These are phyloP conservation scores for Apostichopus californicus DNA, from an alignment of 35 echinoderm and acorn worm species.

Conservation along the genomic window DNA sequence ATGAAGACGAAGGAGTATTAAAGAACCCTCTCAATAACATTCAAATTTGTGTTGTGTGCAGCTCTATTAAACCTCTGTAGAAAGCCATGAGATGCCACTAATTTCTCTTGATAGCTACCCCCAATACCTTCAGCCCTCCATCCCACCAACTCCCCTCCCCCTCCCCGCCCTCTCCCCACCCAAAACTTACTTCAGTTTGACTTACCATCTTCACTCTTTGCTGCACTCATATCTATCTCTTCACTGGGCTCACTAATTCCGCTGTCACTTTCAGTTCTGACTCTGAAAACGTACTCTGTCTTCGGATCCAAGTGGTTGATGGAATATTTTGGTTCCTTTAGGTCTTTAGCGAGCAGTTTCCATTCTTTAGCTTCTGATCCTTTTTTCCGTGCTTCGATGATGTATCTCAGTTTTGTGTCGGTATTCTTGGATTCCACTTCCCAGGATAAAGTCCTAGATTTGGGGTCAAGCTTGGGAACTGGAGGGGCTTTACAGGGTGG, in stretches of 20 bases:
- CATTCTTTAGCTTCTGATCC: slow-evolving; percentile 64
- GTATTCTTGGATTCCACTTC: slow-evolving; percentile 43
- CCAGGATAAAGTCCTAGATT: slow-evolving; percentile 69
- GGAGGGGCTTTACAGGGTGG: slow-evolving; percentile 9
- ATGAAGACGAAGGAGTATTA: no score
- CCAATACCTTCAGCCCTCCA: not conserved
- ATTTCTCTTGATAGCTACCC: no score
- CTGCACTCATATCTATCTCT: slow-evolving; percentile 68
- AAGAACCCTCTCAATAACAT: no score
- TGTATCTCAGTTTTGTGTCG: slow-evolving; percentile 60
- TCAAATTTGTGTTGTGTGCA: no score
- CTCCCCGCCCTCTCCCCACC: not conserved
- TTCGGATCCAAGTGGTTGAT: slow-evolving; percentile 68
- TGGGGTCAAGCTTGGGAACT: slow-evolving; percentile 52
- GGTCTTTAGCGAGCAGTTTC: slow-evolving; percentile 66
- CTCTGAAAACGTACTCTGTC: slow-evolving; percentile 74
- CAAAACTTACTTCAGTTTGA: not conserved
- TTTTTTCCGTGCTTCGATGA: slow-evolving; percentile 70
- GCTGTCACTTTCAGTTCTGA: slow-evolving; percentile 79
- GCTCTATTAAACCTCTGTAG: no score
- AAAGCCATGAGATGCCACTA: no score
- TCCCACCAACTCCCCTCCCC: not conserved
- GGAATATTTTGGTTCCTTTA: slow-evolving; percentile 71
- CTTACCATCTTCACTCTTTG: slow-evolving; percentile 67
- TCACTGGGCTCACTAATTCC: slow-evolving; percentile 86